A percentile compares a stretch with the other conserved stretches of the same genome.
These are phyloP conservation scores for Oryzaephilus surinamensis DNA, from an alignment of 1,140 invertebrate species.

Conservation along the genomic window DNA sequence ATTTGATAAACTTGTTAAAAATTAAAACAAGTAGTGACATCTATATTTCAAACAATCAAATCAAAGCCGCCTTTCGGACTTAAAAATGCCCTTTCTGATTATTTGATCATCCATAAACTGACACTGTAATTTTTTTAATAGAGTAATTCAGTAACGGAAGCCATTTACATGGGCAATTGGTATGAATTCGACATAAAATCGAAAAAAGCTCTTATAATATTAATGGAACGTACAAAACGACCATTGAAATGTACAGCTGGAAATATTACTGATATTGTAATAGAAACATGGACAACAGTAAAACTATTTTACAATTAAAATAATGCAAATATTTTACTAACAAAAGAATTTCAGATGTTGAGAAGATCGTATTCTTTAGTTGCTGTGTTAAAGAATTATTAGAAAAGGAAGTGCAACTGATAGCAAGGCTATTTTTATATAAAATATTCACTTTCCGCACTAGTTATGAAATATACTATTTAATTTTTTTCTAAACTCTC, in stretches of 20 bases:
- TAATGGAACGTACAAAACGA: constrained; percentile 19
- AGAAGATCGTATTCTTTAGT: constrained; percentile 13
- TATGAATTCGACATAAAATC: constrained; percentile 14
- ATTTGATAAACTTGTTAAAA: background rate
- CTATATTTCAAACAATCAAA: background rate
- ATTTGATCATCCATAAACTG: background rate
- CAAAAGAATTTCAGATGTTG: constrained; percentile 11
- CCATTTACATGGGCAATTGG: constrained; percentile 17
- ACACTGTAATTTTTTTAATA: constrained; percentile 8
- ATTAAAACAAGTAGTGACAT: background rate
- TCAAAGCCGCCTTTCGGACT: background rate
- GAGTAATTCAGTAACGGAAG: constrained; percentile 12
- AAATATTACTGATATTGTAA: constrained; percentile 12
- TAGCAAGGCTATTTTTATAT: no score
- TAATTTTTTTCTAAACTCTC: no score
- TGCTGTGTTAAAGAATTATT: constrained; percentile 13
- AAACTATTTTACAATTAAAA: constrained; percentile 4
- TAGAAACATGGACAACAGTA: constrained; percentile 15
- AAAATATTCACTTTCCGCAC: no score
- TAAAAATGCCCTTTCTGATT: background rate
- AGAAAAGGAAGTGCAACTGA: no score
- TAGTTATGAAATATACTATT: no score
- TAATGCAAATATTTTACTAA: background rate
- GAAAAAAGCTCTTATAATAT: constrained; percentile 12
- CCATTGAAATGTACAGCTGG: constrained; percentile 13